phyloP scores from a whole-genome alignment of 1,140 invertebrate genomes.

The Hypothenemus hampei region DNA sequence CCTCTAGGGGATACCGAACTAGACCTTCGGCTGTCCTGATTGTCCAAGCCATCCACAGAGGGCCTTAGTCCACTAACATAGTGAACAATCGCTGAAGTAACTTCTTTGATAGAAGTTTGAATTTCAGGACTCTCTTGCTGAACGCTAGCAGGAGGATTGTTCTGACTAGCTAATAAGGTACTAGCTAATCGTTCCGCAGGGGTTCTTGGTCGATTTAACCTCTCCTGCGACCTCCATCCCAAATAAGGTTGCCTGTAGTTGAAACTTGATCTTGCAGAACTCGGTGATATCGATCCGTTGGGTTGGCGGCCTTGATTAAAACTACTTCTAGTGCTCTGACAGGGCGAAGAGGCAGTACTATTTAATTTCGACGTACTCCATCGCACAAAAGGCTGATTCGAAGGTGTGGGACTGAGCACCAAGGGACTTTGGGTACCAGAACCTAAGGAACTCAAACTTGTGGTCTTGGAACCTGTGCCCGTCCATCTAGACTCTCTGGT shows the following conservation, averaged over 20 bases:
- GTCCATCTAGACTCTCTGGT: constrained; percentile 36
- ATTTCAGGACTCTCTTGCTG: constrained; percentile 66
- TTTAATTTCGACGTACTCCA: constrained; percentile 84
- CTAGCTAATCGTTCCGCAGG: constrained; percentile 75
- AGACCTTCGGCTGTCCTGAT: constrained; percentile 34
- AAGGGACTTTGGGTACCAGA: constrained; percentile 39
- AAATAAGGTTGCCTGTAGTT: constrained; percentile 74
- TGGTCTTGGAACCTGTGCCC: constrained; percentile 44
- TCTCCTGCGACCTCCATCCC: constrained; percentile 84
- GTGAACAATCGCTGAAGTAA: constrained; percentile 88
- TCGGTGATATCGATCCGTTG: constrained; percentile 43
- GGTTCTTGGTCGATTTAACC: constrained; percentile 68
- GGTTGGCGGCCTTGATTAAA: constrained; percentile 50
- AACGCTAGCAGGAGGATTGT: constrained; percentile 35
- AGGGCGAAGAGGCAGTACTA: constrained; percentile 63
- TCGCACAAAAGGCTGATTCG: constrained; percentile 58
- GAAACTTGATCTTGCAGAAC: constrained; percentile 56
- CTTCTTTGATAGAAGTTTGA: constrained; percentile 84
- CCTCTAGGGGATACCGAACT: constrained; percentile 45
- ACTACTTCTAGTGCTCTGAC: constrained; percentile 58
- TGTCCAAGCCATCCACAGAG: constrained; percentile 36
- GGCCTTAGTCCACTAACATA: constrained; percentile 76
- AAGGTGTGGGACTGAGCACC: constrained; percentile 40
- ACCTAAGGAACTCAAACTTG: constrained; percentile 45
- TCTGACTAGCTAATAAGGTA: constrained; percentile 52